Evolutionary conservation across 2,797 vertebrate genomes (phyloP).

Genomic region (Schizopygopsis malacanthus): DNA sequence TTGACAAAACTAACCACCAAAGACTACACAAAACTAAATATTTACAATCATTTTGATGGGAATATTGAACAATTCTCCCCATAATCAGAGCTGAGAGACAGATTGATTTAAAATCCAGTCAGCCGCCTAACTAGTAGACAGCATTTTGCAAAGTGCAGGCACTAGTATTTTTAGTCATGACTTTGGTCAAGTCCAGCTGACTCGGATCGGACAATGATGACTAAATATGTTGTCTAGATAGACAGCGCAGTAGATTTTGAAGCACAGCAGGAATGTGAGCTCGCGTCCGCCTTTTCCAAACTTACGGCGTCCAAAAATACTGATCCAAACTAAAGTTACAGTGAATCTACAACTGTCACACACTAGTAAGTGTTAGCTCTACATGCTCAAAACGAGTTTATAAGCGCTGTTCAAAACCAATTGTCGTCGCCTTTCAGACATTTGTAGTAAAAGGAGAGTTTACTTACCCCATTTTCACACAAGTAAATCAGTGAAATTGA

Average conservation of each 20-base stretch:
- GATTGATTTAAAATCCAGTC: background rate
- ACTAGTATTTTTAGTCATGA: background rate
- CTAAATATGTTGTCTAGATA: background rate
- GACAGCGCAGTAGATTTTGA: background rate
- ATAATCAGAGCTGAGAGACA: background rate
- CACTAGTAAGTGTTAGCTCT: background rate
- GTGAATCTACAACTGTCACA: background rate
- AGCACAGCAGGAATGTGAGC: background rate
- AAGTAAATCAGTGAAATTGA: constrained; percentile 18
- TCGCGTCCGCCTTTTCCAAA: constrained; percentile 1
- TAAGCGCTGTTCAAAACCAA: background rate
- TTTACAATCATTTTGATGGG: background rate
- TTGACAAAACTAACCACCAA: background rate
- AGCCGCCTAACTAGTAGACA: no score
- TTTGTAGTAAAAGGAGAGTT: background rate
- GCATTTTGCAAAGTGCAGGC: background rate
- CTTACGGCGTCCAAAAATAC: constrained; percentile 19
- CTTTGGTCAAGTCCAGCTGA: background rate
- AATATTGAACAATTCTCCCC: background rate
- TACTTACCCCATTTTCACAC: constrained; percentile 59
- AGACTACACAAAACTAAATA: no score
- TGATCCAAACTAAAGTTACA: constrained; percentile 21
- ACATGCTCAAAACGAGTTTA: background rate
- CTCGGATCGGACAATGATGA: background rate
- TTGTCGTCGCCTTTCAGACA: background rate